phyloP scores from a whole-genome alignment of 2,113 vertebrate genomes.

The Gobiocypris rarus region DNA sequence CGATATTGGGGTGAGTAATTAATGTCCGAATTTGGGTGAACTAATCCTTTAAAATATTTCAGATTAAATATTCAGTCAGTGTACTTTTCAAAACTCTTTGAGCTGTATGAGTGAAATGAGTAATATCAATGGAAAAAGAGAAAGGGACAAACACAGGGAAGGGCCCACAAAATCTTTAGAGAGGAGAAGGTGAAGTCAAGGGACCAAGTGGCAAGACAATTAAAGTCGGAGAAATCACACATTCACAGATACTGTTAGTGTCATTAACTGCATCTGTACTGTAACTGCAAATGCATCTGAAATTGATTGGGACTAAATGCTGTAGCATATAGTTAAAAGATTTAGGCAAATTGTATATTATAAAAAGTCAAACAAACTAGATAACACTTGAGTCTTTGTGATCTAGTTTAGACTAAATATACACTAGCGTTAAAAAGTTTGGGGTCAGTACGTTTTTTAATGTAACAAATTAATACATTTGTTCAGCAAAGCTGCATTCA shows the following conservation, averaged over 20 bases:
- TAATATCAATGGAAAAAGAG: not conserved
- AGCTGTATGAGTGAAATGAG: conserved; percentile 26
- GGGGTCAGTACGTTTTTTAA: not conserved
- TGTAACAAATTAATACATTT: not conserved
- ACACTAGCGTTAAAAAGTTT: not conserved
- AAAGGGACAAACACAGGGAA: not conserved
- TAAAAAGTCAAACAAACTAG: not conserved
- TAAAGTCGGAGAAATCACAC: not conserved
- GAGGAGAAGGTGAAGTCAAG: conserved; percentile 39
- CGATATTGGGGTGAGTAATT: too few relatives aligned
- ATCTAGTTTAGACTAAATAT: not conserved
- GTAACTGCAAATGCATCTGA: not conserved
- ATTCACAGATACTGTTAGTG: conserved; percentile 16
- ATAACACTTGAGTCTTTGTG: not conserved
- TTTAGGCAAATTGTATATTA: not conserved
- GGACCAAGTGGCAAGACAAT: conserved; percentile 32
- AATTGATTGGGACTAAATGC: not conserved
- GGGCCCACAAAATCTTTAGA: not conserved
- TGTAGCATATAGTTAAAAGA: not conserved
- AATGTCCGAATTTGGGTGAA: too few relatives aligned
- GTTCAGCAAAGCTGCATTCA: not conserved
- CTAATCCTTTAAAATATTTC: not conserved
- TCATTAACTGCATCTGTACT: conserved; percentile 13
- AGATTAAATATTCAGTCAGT: not conserved
- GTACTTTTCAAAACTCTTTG: conserved; percentile 67